Evolutionary conservation across 2,888 invertebrate species (phyloP).

Genomic region (Timema cristinae): DNA sequence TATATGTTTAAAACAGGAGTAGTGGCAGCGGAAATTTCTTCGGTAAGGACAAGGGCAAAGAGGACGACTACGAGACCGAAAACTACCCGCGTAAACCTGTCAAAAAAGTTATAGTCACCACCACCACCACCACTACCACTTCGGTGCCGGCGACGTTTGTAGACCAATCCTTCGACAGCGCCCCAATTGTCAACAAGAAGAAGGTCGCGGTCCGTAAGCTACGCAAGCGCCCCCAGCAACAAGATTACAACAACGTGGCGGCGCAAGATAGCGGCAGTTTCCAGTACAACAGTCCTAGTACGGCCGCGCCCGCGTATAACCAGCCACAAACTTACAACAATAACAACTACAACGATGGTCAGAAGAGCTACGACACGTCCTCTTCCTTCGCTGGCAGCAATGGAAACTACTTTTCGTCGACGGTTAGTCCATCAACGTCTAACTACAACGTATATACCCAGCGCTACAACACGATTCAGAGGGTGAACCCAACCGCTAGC

Average conservation of each 20-base stretch:
- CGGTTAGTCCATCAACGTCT: background rate
- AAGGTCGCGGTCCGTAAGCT: constrained; percentile 39
- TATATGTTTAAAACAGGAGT: constrained; percentile 38
- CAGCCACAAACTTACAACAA: constrained; percentile 13
- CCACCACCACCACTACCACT: constrained; percentile 35
- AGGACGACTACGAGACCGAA: constrained; percentile 49
- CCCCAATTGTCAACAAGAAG: constrained; percentile 28
- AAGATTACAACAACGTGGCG: constrained; percentile 2
- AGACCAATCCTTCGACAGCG: background rate
- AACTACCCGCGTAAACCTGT: constrained; percentile 41
- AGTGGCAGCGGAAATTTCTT: constrained; percentile 75
- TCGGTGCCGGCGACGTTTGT: constrained; percentile 38
- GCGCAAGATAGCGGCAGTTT: constrained; percentile 23
- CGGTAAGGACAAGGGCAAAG: constrained; percentile 58
- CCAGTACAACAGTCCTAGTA: constrained; percentile 23
- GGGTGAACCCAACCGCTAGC: constrained; percentile 11
- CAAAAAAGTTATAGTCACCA: constrained; percentile 42
- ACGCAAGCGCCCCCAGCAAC: constrained; percentile 41
- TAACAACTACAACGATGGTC: constrained; percentile 41
- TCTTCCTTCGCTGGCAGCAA: constrained; percentile 10
- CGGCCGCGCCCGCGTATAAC: constrained; percentile 19
- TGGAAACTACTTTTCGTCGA: background rate
- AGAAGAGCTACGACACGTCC: constrained; percentile 43
- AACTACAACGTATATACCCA: constrained; percentile 22
- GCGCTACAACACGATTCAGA: constrained; percentile 29